Evolutionary conservation across 2,113 vertebrate species (phyloP), one percentile per base, ranked within the genome.

Genomic region (Terrapene triunguis): DNA sequence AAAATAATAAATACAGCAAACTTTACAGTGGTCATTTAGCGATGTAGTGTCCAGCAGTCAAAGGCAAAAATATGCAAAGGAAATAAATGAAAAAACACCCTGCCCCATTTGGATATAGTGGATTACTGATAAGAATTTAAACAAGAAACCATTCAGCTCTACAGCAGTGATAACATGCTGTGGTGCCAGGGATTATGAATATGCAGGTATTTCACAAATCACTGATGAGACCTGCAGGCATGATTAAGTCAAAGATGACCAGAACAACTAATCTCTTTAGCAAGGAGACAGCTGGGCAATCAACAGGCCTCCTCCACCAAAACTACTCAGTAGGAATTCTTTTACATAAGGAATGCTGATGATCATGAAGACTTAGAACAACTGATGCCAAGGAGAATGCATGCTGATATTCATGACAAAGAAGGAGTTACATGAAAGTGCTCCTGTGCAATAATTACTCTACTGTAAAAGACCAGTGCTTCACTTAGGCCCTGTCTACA

Each of bases 241-340:
- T 24, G 86, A 89, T 83, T 81, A 92, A 93, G 88, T 72, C 74
- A 93, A 94, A 90, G 2, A 42, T 57, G 85, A 94, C 27, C 86
- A 91, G 27, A 81, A 97, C 80, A 96, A 96, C 95, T 62, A 84
- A 94, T 53, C 51, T 74, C 94, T 96, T 91, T 59, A 96, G 88
- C 89, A 91, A 97, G 84, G 50, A 91, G 87, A 95, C 76, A 88
- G 44, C 90, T 92, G 5, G 4, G 89, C 29, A 97, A 96, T 97
- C 47, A 94, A 42, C 69, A 96, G 90, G 10, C n/a, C 94, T 76
- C 50, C 35, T 93, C 44, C 94, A 92, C 1, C 69, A 25, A 90
- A 96, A 89, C 35, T 80, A 79, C 84, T 93, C 87, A 44, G 19
- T 89, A 84, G 22, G 81, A 51, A 80, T 72, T 86, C 16, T 74